Base-by-base conservation (phyloP, 2,888 invertebrate species). In the Labia minor region DNA sequence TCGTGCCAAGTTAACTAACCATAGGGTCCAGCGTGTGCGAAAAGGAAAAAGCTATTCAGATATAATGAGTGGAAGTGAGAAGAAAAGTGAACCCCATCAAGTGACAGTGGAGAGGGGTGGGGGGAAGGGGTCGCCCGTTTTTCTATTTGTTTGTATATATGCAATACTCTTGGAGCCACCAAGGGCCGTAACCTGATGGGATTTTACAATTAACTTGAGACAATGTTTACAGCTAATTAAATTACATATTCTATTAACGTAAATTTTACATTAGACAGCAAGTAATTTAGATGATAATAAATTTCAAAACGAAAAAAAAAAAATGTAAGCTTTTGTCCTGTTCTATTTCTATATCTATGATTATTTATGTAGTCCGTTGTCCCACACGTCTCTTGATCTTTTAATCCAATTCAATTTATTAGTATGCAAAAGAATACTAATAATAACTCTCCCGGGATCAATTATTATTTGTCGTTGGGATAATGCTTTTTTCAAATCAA, bases 141-240 rank as follows among this genome's bases (percentile, higher is more conserved):
- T 16, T 49, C 49, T 49, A 49, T 49, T n/a, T 11, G 6, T 33
- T 8, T 49, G 16, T 16, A 49, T 11, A 11, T 49, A 49, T 16
- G 49, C 49, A 14, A 49, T 49, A 49, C 49, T 49, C 49, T 49
- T 14, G n/a, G n/a, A 49, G 49, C 26, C n/a, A 6, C 26, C 26
- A 26, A 26, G 26, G 26, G 26, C 16, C 49, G 49, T 49, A 49
- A 49, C 49, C 49, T 49, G 49, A 49, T 49, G 49, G 49, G 49
- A 49, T 49, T 49, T 49, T 49, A 49, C 49, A 49, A 49, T 49
- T 49, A 49, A 8, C n/a, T 49, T 49, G 49, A 49, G 49, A 49
- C 49, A 49, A 49, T 49, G 49, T 49, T 49, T 49, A 49, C 49
- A 49, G 49, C 49, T 49, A 49, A 49, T 49, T 49, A 49, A 49